A percentile compares a stretch with the other conserved stretches of the same genome.
phyloP scores from a whole-genome alignment of 1,140 invertebrate species.

The Bombus superbus region DNA sequence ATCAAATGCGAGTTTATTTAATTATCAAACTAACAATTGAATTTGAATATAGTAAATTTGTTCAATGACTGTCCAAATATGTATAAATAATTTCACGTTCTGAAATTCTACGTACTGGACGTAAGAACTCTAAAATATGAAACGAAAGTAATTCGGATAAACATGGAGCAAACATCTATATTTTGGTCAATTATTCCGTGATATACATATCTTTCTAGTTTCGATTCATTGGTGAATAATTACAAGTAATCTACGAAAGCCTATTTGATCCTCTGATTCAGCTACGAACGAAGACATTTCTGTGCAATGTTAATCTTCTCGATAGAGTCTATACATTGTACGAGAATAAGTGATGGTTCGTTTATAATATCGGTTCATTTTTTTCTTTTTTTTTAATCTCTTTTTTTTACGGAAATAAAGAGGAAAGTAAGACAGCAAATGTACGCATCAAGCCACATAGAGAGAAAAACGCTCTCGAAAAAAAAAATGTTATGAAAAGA shows the following conservation, averaged over 20 bases:
- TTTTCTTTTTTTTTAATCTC: neutral
- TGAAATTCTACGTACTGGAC: neutral
- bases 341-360: slow-evolving; percentile 12
- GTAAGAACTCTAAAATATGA: neutral
- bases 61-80: neutral
- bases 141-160: slow-evolving; percentile 8
- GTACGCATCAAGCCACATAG: slow-evolving; percentile 30
- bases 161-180: slow-evolving; percentile 5
- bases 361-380: slow-evolving; percentile 27
- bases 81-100: neutral
- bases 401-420: neutral
- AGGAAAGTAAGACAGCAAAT: neutral
- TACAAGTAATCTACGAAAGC: neutral
- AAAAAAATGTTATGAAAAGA: slow-evolving; percentile 51
- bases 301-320: slow-evolving; percentile 52
- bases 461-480: slow-evolving; percentile 19
- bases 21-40: neutral
- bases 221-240: neutral
- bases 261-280: neutral
- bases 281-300: slow-evolving; percentile 12
- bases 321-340: slow-evolving; percentile 54
- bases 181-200: slow-evolving; percentile 24
- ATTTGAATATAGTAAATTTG: neutral
- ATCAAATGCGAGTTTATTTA: slow-evolving; percentile 1
- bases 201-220: neutral